Base-by-base conservation (phyloP, 2,888 invertebrate genomes). In the Panzeria rudis region DNA sequence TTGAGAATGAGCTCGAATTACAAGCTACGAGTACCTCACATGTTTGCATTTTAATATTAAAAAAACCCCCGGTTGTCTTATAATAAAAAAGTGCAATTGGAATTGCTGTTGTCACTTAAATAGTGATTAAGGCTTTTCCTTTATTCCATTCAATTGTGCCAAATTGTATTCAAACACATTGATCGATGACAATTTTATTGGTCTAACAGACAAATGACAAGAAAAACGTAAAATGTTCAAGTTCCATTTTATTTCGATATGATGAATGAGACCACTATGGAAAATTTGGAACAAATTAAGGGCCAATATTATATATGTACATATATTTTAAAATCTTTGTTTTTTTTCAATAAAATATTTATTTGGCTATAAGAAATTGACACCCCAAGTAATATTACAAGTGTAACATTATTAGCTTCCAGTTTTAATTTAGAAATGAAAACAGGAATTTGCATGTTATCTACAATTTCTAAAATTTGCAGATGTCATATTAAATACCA, bases 111-210 rank as follows among this genome's bases (percentile, higher is more conserved):
- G 84, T 84, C 80, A 78, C 81, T 73, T 73, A 59, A 81, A 77
- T 47, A 64, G 73, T 71, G 77, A 64, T 85, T 73, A 32, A 61
- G 61, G 20, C 23, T 62, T 62, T 62, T 52, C 64, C 11, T n/a
- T 38, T 62, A 54, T 41, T 62, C 41, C 8, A 25, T 38, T n/a
- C 9, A 17, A 32, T 52, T 15, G 41, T 47, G 23, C 35, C 25
- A 54, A 29, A 52, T 66, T 80, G 8, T n/a, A 73, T 77, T 61
- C 38, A 71, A 50, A 50, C 62, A 71, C 29, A 15, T 50, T 90
- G 91, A 91, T 90, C 90, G 90, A 90, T 90, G 90, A 89, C 89
- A 87, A 87, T 90, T 90, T 89, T 89, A 89, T 90, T 89, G 89
- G 73, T 62, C 64, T 54, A 7, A 50, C 20, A 54, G 71, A 84